Evolutionary conservation across 2,113 vertebrate genomes (phyloP).

Genomic region (Hemiprocne comata): DNA sequence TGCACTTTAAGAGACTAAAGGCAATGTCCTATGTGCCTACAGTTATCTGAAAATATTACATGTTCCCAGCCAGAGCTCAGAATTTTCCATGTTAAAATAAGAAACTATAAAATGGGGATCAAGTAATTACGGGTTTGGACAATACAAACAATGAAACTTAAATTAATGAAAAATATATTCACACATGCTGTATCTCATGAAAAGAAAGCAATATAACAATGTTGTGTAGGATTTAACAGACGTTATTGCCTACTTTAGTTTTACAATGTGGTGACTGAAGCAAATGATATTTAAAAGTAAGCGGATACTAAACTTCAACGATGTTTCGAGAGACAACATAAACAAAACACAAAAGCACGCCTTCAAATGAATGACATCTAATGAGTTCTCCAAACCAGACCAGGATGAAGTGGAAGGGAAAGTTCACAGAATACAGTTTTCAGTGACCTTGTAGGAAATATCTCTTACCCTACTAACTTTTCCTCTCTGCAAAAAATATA

Average conservation of each 20-base stretch:
- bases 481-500: background rate
- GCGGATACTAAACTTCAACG: background rate
- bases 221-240: background rate
- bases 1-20: background rate
- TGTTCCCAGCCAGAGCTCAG: background rate
- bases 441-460: background rate
- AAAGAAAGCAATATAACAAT: slow-evolving; percentile 3
- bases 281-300: background rate
- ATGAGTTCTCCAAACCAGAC: background rate
- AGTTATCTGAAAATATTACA: background rate
- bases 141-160: background rate
- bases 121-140: background rate
- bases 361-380: background rate
- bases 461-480: background rate
- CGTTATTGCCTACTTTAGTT: background rate
- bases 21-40: background rate
- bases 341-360: background rate
- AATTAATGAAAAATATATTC: slow-evolving; percentile 15
- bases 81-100: background rate
- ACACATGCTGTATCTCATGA: background rate
- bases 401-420: background rate
- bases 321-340: background rate
- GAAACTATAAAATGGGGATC: background rate
- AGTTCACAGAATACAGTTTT: background rate
- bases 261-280: background rate